Conservation (phyloP, 2,797 vertebrate species). For the Alca torda region DNA sequence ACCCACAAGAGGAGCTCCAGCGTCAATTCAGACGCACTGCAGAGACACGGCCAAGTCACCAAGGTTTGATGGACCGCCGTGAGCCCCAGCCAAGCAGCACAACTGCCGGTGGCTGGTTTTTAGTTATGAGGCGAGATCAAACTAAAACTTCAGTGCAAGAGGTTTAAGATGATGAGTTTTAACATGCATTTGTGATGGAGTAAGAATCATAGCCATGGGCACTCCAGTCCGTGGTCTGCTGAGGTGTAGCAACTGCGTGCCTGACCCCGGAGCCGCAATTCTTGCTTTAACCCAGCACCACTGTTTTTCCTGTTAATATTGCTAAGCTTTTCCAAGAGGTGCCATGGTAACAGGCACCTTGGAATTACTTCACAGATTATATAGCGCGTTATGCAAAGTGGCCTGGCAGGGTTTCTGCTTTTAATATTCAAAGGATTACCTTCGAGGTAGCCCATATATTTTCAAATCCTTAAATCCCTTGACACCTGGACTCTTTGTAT, state of each 20-base stretch:
- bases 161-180: neutral
- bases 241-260: neutral
- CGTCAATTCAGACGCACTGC: neutral
- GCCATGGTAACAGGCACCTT: constrained; percentile 56
- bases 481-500: neutral
- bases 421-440: constrained; percentile 16
- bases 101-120: neutral
- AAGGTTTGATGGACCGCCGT: neutral
- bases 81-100: neutral
- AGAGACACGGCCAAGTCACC: neutral
- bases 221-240: neutral
- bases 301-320: neutral
- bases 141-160: neutral
- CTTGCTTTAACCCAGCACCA: neutral
- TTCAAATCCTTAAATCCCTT: constrained; percentile 21
- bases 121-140: neutral
- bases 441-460: neutral
- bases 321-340: constrained; percentile 3
- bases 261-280: neutral
- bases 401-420: neutral
- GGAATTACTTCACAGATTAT: neutral
- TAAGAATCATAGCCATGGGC: neutral
- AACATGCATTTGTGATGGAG: neutral
- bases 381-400: constrained; percentile 5
- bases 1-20: neutral